Conservation (phyloP, 2,888 invertebrate genomes). For the Heliconius erato region DNA sequence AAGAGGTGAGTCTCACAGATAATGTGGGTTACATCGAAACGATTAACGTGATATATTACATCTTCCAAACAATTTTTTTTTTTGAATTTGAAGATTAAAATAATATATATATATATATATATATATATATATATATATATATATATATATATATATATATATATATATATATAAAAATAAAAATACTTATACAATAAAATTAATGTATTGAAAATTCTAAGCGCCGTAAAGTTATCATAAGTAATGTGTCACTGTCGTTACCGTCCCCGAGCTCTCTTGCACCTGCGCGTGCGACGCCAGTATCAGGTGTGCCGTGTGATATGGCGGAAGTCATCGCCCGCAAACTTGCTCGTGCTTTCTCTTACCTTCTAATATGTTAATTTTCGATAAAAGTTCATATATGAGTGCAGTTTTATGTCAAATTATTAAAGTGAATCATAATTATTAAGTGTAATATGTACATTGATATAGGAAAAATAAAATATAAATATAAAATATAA, state of each 20-base stretch:
- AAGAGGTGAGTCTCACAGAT: too few species aligned
- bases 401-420: background rate
- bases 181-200: background rate
- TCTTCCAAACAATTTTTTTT: too few species aligned
- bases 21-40: too few species aligned
- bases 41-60: too few species aligned
- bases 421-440: background rate
- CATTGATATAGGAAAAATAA: background rate
- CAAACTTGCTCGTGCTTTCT: background rate
- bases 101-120: too few species aligned
- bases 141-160: too few species aligned
- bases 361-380: background rate
- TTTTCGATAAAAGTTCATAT: background rate
- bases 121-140: too few species aligned
- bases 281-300: constrained; percentile 32
- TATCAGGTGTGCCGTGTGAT: constrained; percentile 23
- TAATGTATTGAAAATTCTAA: background rate
- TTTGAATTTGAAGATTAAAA: too few species aligned
- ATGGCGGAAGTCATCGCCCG: constrained; percentile 19
- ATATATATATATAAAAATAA: background rate
- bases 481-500: background rate
- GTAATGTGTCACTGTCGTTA: constrained; percentile 3
- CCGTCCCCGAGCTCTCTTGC: background rate
- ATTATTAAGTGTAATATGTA: too few species aligned
- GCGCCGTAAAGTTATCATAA: constrained; percentile 20